Base-by-base conservation (phyloP, 2,888 invertebrate species). In the Lasiommata megera region DNA sequence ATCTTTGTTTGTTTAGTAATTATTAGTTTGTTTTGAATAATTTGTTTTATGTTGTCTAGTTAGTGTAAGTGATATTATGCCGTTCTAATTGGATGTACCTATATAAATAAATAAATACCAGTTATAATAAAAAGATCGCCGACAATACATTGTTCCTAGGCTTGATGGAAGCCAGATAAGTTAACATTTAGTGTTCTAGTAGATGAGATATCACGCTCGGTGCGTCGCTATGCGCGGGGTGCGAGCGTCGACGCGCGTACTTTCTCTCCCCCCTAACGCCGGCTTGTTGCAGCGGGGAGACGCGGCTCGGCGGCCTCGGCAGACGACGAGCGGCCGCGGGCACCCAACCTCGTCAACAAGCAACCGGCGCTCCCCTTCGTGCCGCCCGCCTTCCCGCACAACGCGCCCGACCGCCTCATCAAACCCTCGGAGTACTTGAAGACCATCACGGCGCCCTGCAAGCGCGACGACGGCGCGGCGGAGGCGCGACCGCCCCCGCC, bases 341-440 rank as follows among this genome's bases (percentile, higher is more conserved):
- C 92, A 67, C 82, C 83, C 72, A 94, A 95, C 92, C 92, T 95
- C 88, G 95, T 96, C 76, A 96, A 95, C 91, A 96, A 95, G 86
- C 96, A 96, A 83, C 93, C 96, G 79, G 96, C 94, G 68, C 91
- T 97, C 68, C 96, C 97, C 66, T 97, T 98, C 92, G 95, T 98
- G 77, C 97, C 97, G 61, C 97, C 98, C 58, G 95, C 96, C 84
- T 98, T 98, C 89, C 95, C 96, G 55, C 92, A 93, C 77, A 93
- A 94, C 82, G 95, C 95, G 75, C 93, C 95, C 60, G 95, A 97
- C 85, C 94, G 95, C 61, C 93, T 98, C 67, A 96, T 98, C 80
- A 97, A 97, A 78, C 98, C 97, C 55, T 97, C 97, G 63, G 97
- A 98, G 88, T 98, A 97, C 84, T 89, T 98, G 71, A 94, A 94